phyloP scores from a whole-genome alignment of 2,113 vertebrate species.

The Rhinoderma darwinii region DNA sequence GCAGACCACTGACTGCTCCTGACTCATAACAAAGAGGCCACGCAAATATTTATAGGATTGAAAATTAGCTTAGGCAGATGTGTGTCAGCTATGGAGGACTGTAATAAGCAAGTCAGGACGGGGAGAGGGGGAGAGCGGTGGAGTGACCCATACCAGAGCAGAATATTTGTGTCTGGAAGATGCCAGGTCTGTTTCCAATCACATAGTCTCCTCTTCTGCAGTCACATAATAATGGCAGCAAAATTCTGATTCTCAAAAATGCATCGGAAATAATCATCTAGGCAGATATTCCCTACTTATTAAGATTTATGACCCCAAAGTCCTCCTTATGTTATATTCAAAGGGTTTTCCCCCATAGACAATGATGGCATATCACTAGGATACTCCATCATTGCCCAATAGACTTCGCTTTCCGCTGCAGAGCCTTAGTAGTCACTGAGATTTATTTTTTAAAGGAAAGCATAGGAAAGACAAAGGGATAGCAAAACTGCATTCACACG shows the following conservation, averaged over 20 bases:
- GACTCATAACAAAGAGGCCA: conserved; percentile 23
- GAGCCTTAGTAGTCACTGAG: no score
- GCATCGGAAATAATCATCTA: neutral
- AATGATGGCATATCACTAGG: no score
- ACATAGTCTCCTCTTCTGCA: neutral
- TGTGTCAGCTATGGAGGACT: neutral
- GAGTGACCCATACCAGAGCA: neutral
- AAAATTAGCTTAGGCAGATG: neutral
- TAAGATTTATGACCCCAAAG: neutral
- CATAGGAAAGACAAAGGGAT: no score
- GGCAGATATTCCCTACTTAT: neutral
- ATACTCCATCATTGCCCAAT: no score
- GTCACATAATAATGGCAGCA: neutral
- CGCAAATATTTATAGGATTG: conserved; percentile 32
- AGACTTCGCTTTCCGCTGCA: no score
- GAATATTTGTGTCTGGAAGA: neutral
- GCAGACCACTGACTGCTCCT: conserved; percentile 6
- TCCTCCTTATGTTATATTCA: neutral
- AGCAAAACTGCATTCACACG: no score
- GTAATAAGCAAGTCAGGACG: neutral
- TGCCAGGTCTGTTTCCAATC: conserved; percentile 2
- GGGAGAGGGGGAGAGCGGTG: neutral
- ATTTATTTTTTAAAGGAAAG: no score
- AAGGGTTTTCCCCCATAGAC: no score
- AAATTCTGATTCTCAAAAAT: no score